Evolutionary conservation across 2,797 vertebrate genomes (phyloP), one percentile per base, ranked within the genome.

Genomic region (Macroramphosus scolopax): DNA sequence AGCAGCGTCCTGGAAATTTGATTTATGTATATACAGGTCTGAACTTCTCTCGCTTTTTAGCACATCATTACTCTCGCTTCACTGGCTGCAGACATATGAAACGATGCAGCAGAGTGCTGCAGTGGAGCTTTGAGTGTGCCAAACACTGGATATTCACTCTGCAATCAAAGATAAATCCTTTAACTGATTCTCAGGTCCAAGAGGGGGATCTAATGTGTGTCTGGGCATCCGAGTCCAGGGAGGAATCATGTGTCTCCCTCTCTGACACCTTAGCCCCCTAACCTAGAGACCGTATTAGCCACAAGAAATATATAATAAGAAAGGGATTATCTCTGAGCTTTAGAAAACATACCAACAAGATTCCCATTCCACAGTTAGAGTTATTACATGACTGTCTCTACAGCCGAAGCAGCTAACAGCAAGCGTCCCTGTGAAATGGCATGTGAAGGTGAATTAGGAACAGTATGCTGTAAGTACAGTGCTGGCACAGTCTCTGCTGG

Each of bases 381-480:
- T 36, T 57, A 26, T 18, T 42, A 31, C 11, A 36, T 18, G 20
- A 38, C 16, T 9, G 24, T 22, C 28, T 39, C 20, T 24, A 22
- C 2, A 6, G 16, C 24, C 33, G 24, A 42, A 31, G 16, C 20
- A 1, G 7, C 20, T 38, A 62, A 64, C 40, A 56, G 38, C 39
- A 51, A 51, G 55, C 29, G 58, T 66, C 36, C 32, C 50, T 46
- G 17, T 48, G 55, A 58, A 38, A 44, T 10, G 45, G 37, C 66
- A 64, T 31, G 45, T 69, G 59, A 79, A 75, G 70, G 68, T 78
- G 78, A 78, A 71, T 68, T 58, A 59, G 45, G 24, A 64, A 51
- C 49, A 63, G 63, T 58, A 67, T 46, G 64, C 63, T 55, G 16
- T 58, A 77, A 68, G 57, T 44, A 66, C 71, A 68, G 25, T 6